Percentiles rank a stretch among this genome's conserved stretches.
Conservation (phyloP, 2,797 vertebrate species). For the Rhynchotus rufescens region DNA sequence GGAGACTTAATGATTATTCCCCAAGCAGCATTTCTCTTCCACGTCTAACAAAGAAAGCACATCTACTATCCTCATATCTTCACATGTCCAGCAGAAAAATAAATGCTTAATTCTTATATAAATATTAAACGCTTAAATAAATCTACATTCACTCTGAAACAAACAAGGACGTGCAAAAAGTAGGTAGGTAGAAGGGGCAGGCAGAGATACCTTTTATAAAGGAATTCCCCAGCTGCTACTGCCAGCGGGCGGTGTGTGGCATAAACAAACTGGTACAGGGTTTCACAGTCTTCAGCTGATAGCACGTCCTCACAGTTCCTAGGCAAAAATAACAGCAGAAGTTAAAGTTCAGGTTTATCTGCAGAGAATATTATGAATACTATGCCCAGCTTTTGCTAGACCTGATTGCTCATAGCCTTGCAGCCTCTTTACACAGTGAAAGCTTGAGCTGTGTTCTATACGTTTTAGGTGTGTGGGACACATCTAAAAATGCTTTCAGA, state of each 20-base stretch:
- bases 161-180: background rate
- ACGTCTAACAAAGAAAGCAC: constrained; percentile 9
- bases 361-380: background rate
- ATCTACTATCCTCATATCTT: background rate
- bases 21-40: background rate
- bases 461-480: background rate
- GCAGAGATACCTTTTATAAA: constrained; percentile 86
- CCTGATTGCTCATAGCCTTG: background rate
- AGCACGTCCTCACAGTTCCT: constrained; percentile 87
- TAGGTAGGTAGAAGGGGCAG: background rate
- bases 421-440: background rate
- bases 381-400: constrained; percentile 9
- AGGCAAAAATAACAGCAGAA: constrained; percentile 58
- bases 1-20: background rate
- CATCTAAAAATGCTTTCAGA: background rate
- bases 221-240: constrained; percentile 88
- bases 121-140: background rate
- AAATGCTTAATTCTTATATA: background rate
- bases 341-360: constrained; percentile 33
- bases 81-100: background rate
- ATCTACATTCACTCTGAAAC: constrained; percentile 6
- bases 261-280: constrained; percentile 89
- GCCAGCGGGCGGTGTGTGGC: constrained; percentile 90
- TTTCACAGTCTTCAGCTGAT: constrained; percentile 84
- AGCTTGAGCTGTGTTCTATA: background rate